Evolutionary conservation across 1,140 invertebrate genomes (phyloP).

Genomic region (Caenorhabditis tropicalis): DNA sequence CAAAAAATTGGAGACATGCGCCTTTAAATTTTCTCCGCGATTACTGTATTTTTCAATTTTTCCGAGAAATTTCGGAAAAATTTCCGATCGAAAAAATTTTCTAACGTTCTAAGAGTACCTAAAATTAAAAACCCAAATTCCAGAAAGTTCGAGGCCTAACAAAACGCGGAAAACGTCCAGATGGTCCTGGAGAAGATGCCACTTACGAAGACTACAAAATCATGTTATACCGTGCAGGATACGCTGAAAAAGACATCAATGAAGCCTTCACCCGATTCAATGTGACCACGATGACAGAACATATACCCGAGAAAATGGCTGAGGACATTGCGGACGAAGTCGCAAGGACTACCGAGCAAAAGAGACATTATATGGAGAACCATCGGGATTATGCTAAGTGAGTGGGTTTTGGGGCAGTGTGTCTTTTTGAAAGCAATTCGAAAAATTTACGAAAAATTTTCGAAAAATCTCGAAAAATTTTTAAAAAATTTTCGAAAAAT

Average conservation of each 20-base stretch:
- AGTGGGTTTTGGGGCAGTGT: neutral
- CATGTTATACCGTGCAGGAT: constrained; percentile 46
- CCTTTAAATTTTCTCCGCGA: too few species aligned
- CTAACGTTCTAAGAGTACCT: too few species aligned
- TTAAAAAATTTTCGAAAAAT: too few species aligned
- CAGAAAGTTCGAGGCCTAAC: constrained; percentile 33
- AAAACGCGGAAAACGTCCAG: neutral
- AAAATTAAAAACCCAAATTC: too few species aligned
- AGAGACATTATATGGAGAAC: constrained; percentile 19
- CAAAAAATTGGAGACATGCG: too few species aligned
- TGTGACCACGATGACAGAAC: constrained; percentile 18
- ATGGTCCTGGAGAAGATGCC: neutral
- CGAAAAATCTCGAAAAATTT: too few species aligned
- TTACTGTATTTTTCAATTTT: too few species aligned
- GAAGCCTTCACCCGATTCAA: constrained; percentile 52
- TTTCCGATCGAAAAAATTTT: too few species aligned
- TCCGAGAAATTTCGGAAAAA: too few species aligned
- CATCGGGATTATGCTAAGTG: constrained; percentile 8
- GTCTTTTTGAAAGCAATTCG: too few species aligned
- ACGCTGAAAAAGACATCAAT: constrained; percentile 46
- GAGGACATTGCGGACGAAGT: constrained; percentile 40
- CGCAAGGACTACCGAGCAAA: constrained; percentile 5
- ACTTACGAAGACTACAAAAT: constrained; percentile 52
- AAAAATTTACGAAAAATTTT: too few species aligned
- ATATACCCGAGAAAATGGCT: neutral